phyloP scores from a whole-genome alignment of 2,797 vertebrate genomes.

The Valencia hispanica region DNA sequence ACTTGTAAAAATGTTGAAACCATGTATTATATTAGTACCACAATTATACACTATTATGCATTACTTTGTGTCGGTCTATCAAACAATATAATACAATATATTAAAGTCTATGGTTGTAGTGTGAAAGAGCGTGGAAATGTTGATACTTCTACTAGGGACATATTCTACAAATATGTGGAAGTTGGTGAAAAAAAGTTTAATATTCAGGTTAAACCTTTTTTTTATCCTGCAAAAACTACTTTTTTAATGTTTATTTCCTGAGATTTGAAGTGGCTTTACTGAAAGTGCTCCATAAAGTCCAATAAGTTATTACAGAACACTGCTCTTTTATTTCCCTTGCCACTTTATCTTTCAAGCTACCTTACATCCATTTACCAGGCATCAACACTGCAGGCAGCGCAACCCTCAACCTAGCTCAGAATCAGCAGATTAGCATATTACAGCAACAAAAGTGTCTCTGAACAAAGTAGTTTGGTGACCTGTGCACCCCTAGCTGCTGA shows the following conservation, averaged over 20 bases:
- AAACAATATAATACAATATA: background rate
- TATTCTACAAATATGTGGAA: background rate
- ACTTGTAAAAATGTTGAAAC: too few species aligned
- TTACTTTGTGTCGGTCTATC: background rate
- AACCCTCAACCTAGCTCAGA: conserved; percentile 28
- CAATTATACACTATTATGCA: too few species aligned
- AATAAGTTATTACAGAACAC: background rate
- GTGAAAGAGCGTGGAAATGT: background rate
- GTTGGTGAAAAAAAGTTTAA: background rate
- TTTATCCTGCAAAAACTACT: background rate
- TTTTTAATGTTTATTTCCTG: background rate
- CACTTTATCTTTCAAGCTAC: background rate
- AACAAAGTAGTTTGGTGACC: conserved; percentile 49
- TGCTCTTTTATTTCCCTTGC: background rate
- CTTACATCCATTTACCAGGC: conserved; percentile 24
- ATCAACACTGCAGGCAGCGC: conserved; percentile 20
- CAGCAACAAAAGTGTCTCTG: conserved; percentile 45
- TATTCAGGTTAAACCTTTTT: background rate
- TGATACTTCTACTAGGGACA: background rate
- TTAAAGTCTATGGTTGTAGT: background rate
- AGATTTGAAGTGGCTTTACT: background rate
- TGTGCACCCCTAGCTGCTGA: conserved; percentile 31
- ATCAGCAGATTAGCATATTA: conserved; percentile 50
- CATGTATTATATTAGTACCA: too few species aligned
- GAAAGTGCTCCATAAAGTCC: background rate